A percentile compares a stretch with the other conserved stretches of the same genome.
Conservation (phyloP, 2,797 vertebrate genomes). For the Coilia nasus region DNA sequence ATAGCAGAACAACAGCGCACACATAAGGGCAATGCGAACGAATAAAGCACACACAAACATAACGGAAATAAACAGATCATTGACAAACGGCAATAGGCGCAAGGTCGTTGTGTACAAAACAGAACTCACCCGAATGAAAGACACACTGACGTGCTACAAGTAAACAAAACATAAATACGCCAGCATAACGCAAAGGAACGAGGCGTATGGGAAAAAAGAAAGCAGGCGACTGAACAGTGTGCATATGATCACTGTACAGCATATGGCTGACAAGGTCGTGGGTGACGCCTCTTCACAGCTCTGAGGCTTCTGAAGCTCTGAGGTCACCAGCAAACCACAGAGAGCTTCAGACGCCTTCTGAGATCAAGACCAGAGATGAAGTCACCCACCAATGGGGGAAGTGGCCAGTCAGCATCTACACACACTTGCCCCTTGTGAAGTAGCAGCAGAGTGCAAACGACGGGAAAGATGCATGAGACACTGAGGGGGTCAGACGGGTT, state of each 20-base stretch:
- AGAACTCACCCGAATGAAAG: background rate
- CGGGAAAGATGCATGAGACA: slow-evolving; percentile 39
- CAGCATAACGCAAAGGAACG: background rate
- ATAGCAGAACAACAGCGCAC: background rate
- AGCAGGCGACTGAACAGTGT: background rate
- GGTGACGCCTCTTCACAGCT: slow-evolving; percentile 41
- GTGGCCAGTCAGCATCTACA: slow-evolving; percentile 57
- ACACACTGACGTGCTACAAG: background rate
- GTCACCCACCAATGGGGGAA: slow-evolving; percentile 55
- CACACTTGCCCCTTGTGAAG: slow-evolving; percentile 47
- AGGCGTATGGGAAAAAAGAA: background rate
- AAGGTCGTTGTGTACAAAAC: background rate
- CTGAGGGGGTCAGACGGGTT: background rate
- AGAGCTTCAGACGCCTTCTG: slow-evolving; percentile 44
- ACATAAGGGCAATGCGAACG: background rate
- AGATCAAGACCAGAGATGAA: slow-evolving; percentile 67
- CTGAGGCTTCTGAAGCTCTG: slow-evolving; percentile 23
- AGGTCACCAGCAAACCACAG: background rate
- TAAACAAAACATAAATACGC: background rate
- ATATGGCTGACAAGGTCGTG: background rate
- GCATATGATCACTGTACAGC: background rate
- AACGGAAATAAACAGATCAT: background rate
- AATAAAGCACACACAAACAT: background rate
- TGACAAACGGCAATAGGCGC: background rate
- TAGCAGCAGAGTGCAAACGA: slow-evolving; percentile 57